Percentiles rank a stretch among this genome's conserved stretches.
Evolutionary conservation across 2,888 invertebrate genomes (phyloP).

Genomic region (Psylliodes chrysocephalus): DNA sequence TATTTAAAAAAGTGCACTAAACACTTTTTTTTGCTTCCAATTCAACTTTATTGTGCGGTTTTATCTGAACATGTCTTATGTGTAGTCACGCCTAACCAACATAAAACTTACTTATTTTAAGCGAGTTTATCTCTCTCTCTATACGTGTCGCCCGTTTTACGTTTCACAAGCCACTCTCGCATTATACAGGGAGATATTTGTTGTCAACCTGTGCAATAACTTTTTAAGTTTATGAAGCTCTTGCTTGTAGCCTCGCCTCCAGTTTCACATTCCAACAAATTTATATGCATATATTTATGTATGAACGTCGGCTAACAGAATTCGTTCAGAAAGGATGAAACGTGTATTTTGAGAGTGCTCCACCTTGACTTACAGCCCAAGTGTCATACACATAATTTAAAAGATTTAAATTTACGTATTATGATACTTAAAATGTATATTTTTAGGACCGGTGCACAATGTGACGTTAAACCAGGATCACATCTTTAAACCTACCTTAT

Average conservation of each 20-base stretch:
- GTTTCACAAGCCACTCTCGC: constrained; percentile 38
- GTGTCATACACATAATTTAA: constrained; percentile 20
- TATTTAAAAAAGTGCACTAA: constrained; percentile 11
- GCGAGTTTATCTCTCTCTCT: constrained; percentile 50
- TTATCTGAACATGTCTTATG: constrained; percentile 44
- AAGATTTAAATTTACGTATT: not conserved
- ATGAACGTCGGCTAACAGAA: constrained; percentile 11
- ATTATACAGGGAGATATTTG: constrained; percentile 50
- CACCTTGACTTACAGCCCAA: not conserved
- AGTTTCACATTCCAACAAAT: constrained; percentile 15
- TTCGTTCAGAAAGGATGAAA: constrained; percentile 18
- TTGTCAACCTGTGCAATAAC: constrained; percentile 59
- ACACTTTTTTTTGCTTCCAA: constrained; percentile 30
- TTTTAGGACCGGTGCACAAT: no score
- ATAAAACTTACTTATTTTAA: constrained; percentile 51
- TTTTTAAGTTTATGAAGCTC: constrained; percentile 55
- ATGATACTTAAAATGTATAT: not conserved
- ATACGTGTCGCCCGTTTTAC: constrained; percentile 50
- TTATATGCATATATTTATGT: constrained; percentile 7
- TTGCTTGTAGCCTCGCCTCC: constrained; percentile 22
- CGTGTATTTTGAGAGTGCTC: not conserved
- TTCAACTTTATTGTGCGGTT: constrained; percentile 38
- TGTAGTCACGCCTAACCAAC: constrained; percentile 48
- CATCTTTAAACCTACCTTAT: no score
- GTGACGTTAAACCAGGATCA: no score